Conservation (phyloP, 1,140 invertebrate genomes). For the Polyergus mexicanus region DNA sequence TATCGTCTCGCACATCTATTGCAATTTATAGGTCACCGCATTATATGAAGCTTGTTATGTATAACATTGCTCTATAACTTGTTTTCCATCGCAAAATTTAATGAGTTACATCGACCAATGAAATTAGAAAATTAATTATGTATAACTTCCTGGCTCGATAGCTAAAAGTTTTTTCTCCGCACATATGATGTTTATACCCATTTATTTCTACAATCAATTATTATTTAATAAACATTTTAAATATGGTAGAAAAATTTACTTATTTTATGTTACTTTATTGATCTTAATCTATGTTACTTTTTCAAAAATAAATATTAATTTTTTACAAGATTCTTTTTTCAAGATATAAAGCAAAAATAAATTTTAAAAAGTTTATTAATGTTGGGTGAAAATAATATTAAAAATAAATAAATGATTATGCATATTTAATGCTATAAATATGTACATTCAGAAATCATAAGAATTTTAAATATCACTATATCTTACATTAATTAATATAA, state of each 20-base stretch:
- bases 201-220: neutral
- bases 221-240: neutral
- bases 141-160: neutral
- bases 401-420: neutral
- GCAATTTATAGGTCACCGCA: slow-evolving; percentile 37
- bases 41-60: slow-evolving; percentile 37
- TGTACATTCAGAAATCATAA: neutral
- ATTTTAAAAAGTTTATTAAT: neutral
- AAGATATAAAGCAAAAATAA: neutral
- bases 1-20: neutral
- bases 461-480: neutral
- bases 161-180: neutral
- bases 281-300: too few relatives aligned
- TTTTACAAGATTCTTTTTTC: neutral
- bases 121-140: neutral
- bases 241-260: neutral
- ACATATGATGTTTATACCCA: neutral
- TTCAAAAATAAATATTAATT: neutral
- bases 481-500: neutral
- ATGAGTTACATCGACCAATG: neutral
- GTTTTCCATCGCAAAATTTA: slow-evolving; percentile 38
- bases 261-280: neutral
- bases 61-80: slow-evolving; percentile 29
- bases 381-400: neutral
- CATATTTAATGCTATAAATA: neutral